Conservation (phyloP, 23 tunicate genomes). For the Botrylloides violaceus region DNA sequence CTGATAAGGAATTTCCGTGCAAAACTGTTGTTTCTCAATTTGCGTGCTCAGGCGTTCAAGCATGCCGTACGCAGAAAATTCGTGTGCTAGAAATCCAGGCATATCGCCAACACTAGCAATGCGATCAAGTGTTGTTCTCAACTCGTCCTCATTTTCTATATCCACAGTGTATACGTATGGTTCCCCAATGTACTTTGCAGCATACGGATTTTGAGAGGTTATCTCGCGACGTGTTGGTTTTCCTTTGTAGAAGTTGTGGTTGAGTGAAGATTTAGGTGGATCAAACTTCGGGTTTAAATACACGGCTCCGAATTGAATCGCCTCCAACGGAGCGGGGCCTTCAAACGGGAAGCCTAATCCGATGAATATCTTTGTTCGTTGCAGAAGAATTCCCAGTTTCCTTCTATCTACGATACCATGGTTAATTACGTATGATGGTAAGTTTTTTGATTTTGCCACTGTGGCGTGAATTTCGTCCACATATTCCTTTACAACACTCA, state of each 20-base stretch:
- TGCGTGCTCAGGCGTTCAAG: slow-evolving; percentile 49
- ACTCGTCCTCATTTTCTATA: slow-evolving; percentile 29
- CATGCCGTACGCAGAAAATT: slow-evolving; percentile 74
- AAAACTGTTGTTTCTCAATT: slow-evolving; percentile 78
- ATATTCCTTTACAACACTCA: slow-evolving; percentile 42
- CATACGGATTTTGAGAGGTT: slow-evolving; percentile 72
- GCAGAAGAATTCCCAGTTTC: slow-evolving; percentile 42
- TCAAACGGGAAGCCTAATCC: slow-evolving; percentile 91
- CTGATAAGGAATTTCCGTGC: slow-evolving; percentile 6
- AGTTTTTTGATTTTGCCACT: slow-evolving; percentile 14
- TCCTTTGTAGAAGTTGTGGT: slow-evolving; percentile 7
- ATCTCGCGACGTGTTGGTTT: slow-evolving; percentile 56
- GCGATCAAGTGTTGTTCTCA: slow-evolving; percentile 26
- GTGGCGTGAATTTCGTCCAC: slow-evolving; percentile 60
- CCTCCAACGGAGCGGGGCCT: slow-evolving; percentile 95
- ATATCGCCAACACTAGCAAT: slow-evolving; percentile 4
- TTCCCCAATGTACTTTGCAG: slow-evolving; percentile 54
- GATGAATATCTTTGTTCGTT: slow-evolving; percentile 65
- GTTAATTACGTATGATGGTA: slow-evolving; percentile 55
- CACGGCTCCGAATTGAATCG: slow-evolving; percentile 72
- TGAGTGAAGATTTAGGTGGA: not conserved
- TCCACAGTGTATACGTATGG: slow-evolving; percentile 69
- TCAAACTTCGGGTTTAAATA: slow-evolving; percentile 57
- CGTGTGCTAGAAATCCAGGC: slow-evolving; percentile 47
- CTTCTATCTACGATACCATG: slow-evolving; percentile 63